phyloP scores from a whole-genome alignment of 2,113 vertebrate species.

The Trichomycterus rosablanca region DNA sequence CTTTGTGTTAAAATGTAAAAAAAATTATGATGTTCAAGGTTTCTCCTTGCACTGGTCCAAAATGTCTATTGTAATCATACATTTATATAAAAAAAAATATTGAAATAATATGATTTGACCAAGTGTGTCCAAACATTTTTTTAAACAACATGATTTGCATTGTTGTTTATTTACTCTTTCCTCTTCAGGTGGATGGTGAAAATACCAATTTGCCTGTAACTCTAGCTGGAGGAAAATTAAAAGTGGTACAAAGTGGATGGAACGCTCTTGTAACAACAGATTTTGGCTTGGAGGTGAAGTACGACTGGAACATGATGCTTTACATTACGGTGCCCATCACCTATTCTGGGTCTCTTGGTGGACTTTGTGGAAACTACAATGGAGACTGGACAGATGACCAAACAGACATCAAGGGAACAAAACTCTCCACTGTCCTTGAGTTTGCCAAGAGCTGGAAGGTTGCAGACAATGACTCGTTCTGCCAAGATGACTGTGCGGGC shows the following conservation, averaged over 20 bases:
- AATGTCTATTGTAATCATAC: too few species aligned
- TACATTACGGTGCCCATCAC: constrained; percentile 64
- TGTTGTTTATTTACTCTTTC: too few species aligned
- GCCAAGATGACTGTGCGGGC: constrained; percentile 47
- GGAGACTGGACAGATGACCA: constrained; percentile 52
- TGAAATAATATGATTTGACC: too few species aligned
- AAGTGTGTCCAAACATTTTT: too few species aligned
- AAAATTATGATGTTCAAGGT: too few species aligned
- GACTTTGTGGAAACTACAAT: constrained; percentile 76
- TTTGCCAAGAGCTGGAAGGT: constrained; percentile 68
- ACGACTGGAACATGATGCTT: constrained; percentile 66
- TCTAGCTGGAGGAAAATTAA: constrained; percentile 41
- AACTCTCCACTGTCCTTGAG: constrained; percentile 9
- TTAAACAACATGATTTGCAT: too few species aligned
- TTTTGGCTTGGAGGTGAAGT: constrained; percentile 67
- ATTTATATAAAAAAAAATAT: too few species aligned
- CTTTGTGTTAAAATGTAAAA: too few species aligned
- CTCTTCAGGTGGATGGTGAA: constrained; percentile 42
- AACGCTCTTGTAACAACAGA: constrained; percentile 55
- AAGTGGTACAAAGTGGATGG: constrained; percentile 41
- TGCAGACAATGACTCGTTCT: constrained; percentile 57
- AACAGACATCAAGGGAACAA: not conserved
- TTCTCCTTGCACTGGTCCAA: too few species aligned
- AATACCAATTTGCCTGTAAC: constrained; percentile 48
- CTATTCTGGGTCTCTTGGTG: constrained; percentile 55